Conservation (phyloP, 1,140 invertebrate species). For the Caenorhabditis briggsae region DNA sequence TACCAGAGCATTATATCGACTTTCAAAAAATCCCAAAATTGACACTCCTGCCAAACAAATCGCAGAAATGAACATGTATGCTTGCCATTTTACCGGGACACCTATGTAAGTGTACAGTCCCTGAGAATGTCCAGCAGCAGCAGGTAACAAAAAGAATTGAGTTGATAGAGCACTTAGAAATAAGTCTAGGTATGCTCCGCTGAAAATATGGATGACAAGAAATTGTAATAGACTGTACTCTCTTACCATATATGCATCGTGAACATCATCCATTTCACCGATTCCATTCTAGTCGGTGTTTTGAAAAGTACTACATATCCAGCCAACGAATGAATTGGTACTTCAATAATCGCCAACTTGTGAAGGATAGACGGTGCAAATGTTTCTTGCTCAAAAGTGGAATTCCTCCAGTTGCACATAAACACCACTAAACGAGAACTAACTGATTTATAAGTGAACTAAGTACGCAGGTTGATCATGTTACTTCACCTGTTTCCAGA, state of each 20-base stretch:
- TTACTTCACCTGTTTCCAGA: not conserved
- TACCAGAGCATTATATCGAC: not conserved
- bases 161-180: slow-evolving; percentile 24
- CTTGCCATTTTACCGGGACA: slow-evolving; percentile 22
- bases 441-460: too few species aligned
- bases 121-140: slow-evolving; percentile 29
- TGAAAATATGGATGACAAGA: not conserved
- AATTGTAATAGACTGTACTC: not conserved
- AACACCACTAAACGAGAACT: too few species aligned
- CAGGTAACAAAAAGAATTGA: slow-evolving; percentile 4
- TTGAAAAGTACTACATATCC: not conserved
- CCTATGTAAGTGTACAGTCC: not conserved
- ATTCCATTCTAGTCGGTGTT: slow-evolving; percentile 13
- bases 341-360: not conserved
- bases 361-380: slow-evolving; percentile 13
- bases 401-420: slow-evolving; percentile 15
- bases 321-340: slow-evolving; percentile 1
- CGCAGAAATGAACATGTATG: not conserved
- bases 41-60: slow-evolving; percentile 29
- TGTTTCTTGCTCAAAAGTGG: not conserved
- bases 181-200: slow-evolving; percentile 10
- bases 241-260: slow-evolving; percentile 15
- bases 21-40: slow-evolving; percentile 22
- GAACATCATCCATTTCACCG: slow-evolving; percentile 35
- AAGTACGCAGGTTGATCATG: not conserved